Evolutionary conservation across 2,888 invertebrate species (phyloP).

Genomic region (Octodonta nipae): DNA sequence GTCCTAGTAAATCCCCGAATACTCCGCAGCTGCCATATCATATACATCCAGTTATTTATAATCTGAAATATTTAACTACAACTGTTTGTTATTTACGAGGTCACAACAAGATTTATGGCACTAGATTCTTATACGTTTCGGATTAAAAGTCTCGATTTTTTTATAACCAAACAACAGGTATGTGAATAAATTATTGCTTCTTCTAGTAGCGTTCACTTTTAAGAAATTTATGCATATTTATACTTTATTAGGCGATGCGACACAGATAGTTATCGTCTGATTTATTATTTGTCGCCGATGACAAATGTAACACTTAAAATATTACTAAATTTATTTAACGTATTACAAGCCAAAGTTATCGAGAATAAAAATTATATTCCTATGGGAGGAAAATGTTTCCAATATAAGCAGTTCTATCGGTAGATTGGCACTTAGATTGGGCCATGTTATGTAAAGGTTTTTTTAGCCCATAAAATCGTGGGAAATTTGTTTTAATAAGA

Average conservation of each 20-base stretch:
- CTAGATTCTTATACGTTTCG: constrained; percentile 38
- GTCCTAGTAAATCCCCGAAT: no score
- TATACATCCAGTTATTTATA: constrained; percentile 36
- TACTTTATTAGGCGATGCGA: constrained; percentile 25
- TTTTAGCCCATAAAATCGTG: no score
- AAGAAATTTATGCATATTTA: constrained; percentile 24
- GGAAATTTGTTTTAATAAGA: no score
- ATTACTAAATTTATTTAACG: constrained; percentile 9
- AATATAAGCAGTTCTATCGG: no score
- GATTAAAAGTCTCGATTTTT: constrained; percentile 36
- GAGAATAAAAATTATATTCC: no score
- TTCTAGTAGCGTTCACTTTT: constrained; percentile 26
- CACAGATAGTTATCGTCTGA: constrained; percentile 25
- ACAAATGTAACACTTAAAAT: constrained; percentile 15
- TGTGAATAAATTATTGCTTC: constrained; percentile 30
- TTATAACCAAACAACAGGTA: constrained; percentile 35
- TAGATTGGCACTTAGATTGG: no score
- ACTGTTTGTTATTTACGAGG: constrained; percentile 40
- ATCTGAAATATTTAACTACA: constrained; percentile 40
- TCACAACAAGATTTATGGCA: constrained; percentile 38
- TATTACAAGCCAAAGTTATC: no score
- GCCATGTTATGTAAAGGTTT: no score
- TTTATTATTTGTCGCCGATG: constrained; percentile 16
- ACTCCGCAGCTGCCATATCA: constrained; percentile 1
- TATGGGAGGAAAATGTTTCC: no score